Percentiles rank a stretch among this genome's conserved stretches.
Evolutionary conservation across 1,140 invertebrate genomes (phyloP).

Genomic region (Thaumetopoea pityocampa): DNA sequence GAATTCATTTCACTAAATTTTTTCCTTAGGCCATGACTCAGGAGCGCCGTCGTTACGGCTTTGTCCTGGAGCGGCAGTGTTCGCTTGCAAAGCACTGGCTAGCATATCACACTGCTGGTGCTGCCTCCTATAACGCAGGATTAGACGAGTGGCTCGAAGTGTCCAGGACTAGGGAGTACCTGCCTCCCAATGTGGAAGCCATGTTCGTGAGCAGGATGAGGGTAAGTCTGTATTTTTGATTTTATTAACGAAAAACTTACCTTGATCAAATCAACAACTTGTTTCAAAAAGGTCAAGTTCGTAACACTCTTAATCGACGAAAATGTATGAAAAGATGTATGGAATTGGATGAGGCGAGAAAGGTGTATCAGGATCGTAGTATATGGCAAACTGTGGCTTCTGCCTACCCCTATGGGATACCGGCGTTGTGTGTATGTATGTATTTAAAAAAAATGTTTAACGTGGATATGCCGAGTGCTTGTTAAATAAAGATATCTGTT

Average conservation of each 20-base stretch:
- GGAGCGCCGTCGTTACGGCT: conserved; percentile 93
- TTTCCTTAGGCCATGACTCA: conserved; percentile 90
- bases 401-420: too few relatives aligned
- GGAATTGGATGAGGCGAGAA: too few relatives aligned
- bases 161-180: conserved; percentile 88
- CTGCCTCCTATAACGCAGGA: conserved; percentile 85
- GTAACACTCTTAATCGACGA: too few relatives aligned
- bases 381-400: too few relatives aligned
- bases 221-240: conserved; percentile 29
- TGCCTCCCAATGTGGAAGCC: conserved; percentile 87
- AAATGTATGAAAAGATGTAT: too few relatives aligned
- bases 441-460: too few relatives aligned
- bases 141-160: conserved; percentile 93
- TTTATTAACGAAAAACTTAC: neutral
- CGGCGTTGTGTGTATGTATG: too few relatives aligned
- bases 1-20: neutral
- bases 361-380: too few relatives aligned
- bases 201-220: conserved; percentile 86
- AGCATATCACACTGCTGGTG: conserved; percentile 88
- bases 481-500: too few relatives aligned
- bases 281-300: too few relatives aligned
- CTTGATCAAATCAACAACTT: too few relatives aligned
- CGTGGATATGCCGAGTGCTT: too few relatives aligned
- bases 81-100: conserved; percentile 94
- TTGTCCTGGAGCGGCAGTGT: conserved; percentile 93